These are phyloP conservation scores for Ctenopoma kingsleyae DNA, from an alignment of 2,797 vertebrate species.

Conservation along the genomic window DNA sequence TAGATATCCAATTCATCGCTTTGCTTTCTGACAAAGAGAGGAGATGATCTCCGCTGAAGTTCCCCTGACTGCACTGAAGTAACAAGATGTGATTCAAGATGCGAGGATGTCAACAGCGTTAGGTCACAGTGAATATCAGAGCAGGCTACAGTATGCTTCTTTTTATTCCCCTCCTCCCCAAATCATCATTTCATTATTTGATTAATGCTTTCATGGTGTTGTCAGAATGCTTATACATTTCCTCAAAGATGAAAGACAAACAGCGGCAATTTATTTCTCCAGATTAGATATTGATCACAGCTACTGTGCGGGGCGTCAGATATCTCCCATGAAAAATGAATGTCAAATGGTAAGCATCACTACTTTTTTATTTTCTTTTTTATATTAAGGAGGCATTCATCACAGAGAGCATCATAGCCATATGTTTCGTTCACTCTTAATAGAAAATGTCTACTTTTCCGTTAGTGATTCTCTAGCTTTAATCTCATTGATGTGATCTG, in stretches of 20 bases:
- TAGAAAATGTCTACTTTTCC: conserved; percentile 42
- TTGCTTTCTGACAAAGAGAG: conserved; percentile 78
- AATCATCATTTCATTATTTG: conserved; percentile 85
- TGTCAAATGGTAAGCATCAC: conserved; percentile 73
- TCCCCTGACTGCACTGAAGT: conserved; percentile 65
- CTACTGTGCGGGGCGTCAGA: conserved; percentile 80
- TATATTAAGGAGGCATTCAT: conserved; percentile 24
- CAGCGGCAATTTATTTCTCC: conserved; percentile 88
- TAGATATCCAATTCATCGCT: conserved; percentile 81
- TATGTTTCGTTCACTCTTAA: conserved; percentile 27
- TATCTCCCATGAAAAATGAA: conserved; percentile 85
- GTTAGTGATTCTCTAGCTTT: conserved; percentile 28
- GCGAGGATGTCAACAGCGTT: conserved; percentile 74
- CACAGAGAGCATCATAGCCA: background rate
- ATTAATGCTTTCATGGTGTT: conserved; percentile 83
- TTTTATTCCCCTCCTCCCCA: conserved; percentile 35
- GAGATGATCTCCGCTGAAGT: conserved; percentile 79
- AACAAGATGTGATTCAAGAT: conserved; percentile 78
- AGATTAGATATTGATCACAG: conserved; percentile 91
- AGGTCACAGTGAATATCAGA: conserved; percentile 75
- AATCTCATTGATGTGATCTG: conserved; percentile 48
- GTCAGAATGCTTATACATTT: conserved; percentile 86
- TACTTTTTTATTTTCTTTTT: conserved; percentile 49
- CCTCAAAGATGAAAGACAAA: conserved; percentile 88
- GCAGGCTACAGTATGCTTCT: conserved; percentile 51